phyloP scores from a whole-genome alignment of 2,113 vertebrate species.

The Anolis sagrei region DNA sequence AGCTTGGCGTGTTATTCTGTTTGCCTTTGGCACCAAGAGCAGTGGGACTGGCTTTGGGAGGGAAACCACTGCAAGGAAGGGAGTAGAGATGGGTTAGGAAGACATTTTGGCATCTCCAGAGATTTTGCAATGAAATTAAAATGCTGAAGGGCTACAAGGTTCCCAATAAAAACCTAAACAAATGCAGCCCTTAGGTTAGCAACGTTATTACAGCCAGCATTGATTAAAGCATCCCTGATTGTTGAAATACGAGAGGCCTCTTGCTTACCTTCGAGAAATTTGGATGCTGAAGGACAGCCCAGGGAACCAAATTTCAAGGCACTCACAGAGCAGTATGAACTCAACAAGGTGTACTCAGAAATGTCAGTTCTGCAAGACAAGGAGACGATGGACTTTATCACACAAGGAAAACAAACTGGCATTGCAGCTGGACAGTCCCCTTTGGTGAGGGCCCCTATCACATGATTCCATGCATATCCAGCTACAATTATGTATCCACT shows the following conservation, averaged over 20 bases:
- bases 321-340: conserved; percentile 54
- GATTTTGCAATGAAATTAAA: conserved; percentile 71
- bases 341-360: conserved; percentile 5
- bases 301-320: conserved; percentile 59
- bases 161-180: conserved; percentile 81
- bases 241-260: conserved; percentile 71
- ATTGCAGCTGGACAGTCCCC: too few relatives aligned
- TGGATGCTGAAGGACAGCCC: conserved; percentile 68
- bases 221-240: conserved; percentile 79
- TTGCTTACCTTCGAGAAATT: conserved; percentile 66
- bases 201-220: conserved; percentile 79
- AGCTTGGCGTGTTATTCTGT: conserved; percentile 1
- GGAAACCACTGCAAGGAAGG: conserved; percentile 27
- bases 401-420: too few relatives aligned
- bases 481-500: too few relatives aligned
- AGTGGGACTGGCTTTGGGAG: conserved; percentile 38
- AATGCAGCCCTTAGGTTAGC: conserved; percentile 79
- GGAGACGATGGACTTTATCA: neutral
- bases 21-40: conserved; percentile 46
- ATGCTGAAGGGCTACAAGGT: conserved; percentile 75
- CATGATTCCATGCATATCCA: too few relatives aligned
- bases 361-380: conserved; percentile 30
- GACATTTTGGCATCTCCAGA: conserved; percentile 67
- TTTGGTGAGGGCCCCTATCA: too few relatives aligned
- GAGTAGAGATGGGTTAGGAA: conserved; percentile 52